Evolutionary conservation across 2,888 invertebrate genomes (phyloP).

Genomic region (Metellina segmentata): DNA sequence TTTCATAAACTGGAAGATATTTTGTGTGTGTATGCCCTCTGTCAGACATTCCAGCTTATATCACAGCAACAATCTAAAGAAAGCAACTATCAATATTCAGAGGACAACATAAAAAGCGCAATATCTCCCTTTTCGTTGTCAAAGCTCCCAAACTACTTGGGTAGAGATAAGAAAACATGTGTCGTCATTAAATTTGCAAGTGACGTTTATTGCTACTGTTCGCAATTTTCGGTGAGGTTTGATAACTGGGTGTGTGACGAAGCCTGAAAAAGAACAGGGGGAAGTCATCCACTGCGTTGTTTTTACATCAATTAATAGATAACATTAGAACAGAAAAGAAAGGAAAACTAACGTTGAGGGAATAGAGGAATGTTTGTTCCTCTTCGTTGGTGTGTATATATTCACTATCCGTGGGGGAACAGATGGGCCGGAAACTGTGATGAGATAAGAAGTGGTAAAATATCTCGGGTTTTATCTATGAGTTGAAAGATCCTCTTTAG

Average conservation of each 20-base stretch:
- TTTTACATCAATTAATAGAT: not conserved
- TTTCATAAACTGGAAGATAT: too few species aligned
- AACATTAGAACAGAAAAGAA: not conserved
- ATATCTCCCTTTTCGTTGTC: not conserved
- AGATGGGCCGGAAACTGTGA: conserved; percentile 51
- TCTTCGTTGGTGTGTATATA: too few species aligned
- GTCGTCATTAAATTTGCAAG: not conserved
- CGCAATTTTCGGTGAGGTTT: not conserved
- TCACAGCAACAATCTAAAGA: not conserved
- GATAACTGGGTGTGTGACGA: not conserved
- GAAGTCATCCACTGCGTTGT: not conserved
- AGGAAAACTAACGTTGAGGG: not conserved
- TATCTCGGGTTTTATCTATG: not conserved
- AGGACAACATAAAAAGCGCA: not conserved
- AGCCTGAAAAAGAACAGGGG: not conserved
- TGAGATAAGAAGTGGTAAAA: conserved; percentile 17
- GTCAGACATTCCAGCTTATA: too few species aligned
- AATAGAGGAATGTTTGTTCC: not conserved
- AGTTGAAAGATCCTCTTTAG: not conserved
- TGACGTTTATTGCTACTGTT: not conserved
- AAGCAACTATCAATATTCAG: not conserved
- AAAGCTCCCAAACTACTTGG: not conserved
- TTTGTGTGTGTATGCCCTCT: too few species aligned
- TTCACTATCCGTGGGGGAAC: not conserved
- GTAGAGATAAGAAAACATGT: not conserved